A percentile compares a stretch with the other conserved stretches of the same genome.
Conservation (phyloP, 2,888 invertebrate species). For the Drosophila flavopinicola region DNA sequence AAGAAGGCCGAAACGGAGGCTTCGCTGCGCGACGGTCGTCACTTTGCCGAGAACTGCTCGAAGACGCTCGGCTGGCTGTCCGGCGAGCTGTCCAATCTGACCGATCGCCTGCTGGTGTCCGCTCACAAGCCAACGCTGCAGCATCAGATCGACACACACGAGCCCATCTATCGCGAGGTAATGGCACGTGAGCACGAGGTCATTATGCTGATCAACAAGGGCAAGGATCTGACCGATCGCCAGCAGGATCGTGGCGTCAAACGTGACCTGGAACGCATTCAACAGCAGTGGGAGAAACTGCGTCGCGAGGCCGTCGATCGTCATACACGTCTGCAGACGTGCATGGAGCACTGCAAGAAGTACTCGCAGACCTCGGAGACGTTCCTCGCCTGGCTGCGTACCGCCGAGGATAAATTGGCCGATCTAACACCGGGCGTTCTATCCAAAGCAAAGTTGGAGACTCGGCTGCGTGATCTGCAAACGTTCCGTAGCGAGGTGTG, state of each 20-base stretch:
- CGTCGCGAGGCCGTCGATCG: constrained; percentile 94
- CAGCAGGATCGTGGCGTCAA: constrained; percentile 87
- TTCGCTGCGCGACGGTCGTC: constrained; percentile 93
- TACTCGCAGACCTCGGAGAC: constrained; percentile 93
- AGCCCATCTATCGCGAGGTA: constrained; percentile 94
- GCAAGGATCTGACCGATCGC: constrained; percentile 88
- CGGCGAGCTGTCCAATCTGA: constrained; percentile 90
- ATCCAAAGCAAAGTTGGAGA: constrained; percentile 93
- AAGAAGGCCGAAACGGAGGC: constrained; percentile 96
- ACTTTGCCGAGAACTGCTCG: constrained; percentile 94
- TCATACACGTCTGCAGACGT: constrained; percentile 93
- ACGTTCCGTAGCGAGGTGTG: constrained; percentile 96
- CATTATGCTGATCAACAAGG: constrained; percentile 96
- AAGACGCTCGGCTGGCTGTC: constrained; percentile 96
- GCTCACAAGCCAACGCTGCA: constrained; percentile 93
- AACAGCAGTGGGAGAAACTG: constrained; percentile 95
- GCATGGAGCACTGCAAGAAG: constrained; percentile 96
- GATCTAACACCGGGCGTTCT: constrained; percentile 91
- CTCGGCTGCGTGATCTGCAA: constrained; percentile 94
- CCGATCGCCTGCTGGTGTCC: constrained; percentile 92
- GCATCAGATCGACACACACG: constrained; percentile 94
- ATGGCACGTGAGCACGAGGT: constrained; percentile 96
- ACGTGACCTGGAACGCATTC: constrained; percentile 94
- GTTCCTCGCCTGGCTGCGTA: constrained; percentile 94
- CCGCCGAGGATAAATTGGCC: constrained; percentile 93